A percentile compares a stretch with the other conserved stretches of the same genome.
Evolutionary conservation across 1,140 invertebrate species (phyloP).

Genomic region (Camponotus floridanus): DNA sequence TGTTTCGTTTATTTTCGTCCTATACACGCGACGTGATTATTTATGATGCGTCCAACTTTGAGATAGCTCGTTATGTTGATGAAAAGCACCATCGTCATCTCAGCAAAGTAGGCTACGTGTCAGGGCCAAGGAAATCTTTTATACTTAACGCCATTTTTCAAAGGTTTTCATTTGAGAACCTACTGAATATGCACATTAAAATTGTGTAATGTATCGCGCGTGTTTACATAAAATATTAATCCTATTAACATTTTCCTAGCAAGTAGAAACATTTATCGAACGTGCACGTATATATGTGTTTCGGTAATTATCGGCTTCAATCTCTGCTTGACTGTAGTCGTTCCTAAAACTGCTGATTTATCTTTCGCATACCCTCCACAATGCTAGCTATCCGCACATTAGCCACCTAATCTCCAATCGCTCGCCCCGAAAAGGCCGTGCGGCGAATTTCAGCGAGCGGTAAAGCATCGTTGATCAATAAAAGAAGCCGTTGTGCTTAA

Average conservation of each 20-base stretch:
- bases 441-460: conserved; percentile 39
- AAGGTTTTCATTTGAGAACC: too few relatives aligned
- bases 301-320: background rate
- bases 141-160: background rate
- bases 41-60: conserved; percentile 24
- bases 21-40: conserved; percentile 17
- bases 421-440: conserved; percentile 22
- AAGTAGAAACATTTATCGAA: too few relatives aligned
- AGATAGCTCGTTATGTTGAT: conserved; percentile 22
- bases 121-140: background rate
- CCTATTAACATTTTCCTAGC: background rate
- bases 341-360: conserved; percentile 47
- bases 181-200: background rate
- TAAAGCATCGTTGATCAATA: conserved; percentile 65
- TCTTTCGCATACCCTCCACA: conserved; percentile 23
- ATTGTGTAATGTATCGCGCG: background rate
- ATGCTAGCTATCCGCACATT: conserved; percentile 35
- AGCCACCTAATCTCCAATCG: conserved; percentile 62
- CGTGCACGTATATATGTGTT: background rate
- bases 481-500: conserved; percentile 65
- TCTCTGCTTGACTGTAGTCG: background rate
- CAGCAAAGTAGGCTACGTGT: conserved; percentile 24
- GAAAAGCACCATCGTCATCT: conserved; percentile 29
- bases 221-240: background rate
- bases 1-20: background rate